Percentiles rank a stretch among this genome's conserved stretches.
phyloP scores from a whole-genome alignment of 2,113 vertebrate genomes.

The Camelus bactrianus region DNA sequence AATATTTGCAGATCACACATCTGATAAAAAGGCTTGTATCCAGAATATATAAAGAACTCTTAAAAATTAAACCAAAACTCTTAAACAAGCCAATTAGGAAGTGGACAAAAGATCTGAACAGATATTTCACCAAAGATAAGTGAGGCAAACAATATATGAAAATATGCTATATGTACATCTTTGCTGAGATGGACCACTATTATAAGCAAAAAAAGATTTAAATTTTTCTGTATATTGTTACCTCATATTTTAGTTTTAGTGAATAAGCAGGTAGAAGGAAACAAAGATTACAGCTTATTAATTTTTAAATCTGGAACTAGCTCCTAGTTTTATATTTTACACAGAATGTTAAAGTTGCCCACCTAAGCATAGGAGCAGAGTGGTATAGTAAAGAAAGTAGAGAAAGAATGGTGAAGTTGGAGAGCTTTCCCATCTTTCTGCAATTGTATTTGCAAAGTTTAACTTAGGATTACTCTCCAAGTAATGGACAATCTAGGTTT shows the following conservation, averaged over 20 bases:
- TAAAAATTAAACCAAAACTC: background rate
- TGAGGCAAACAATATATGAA: background rate
- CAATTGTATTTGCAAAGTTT: conserved; percentile 34
- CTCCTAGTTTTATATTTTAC: conserved; percentile 49
- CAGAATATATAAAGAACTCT: conserved; percentile 37
- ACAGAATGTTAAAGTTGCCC: background rate
- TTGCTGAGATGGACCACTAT: background rate
- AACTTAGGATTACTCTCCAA: background rate
- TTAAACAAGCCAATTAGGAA: background rate
- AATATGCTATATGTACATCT: background rate
- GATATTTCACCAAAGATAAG: background rate
- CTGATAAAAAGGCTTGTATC: conserved; percentile 8
- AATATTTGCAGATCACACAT: conserved; percentile 21
- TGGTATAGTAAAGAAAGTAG: background rate
- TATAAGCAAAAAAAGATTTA: conserved; percentile 12
- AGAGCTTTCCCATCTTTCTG: background rate
- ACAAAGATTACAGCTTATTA: conserved; percentile 30
- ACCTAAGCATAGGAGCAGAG: background rate
- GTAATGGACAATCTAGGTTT: conserved; percentile 4
- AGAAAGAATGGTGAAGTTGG: background rate
- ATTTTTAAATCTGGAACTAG: background rate
- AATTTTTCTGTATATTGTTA: background rate
- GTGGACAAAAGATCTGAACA: background rate
- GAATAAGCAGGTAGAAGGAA: background rate
- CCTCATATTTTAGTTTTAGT: conserved; percentile 21